Evolutionary conservation across 2,888 invertebrate species (phyloP), one percentile per base, ranked within the genome.

Genomic region (Phania funesta): DNA sequence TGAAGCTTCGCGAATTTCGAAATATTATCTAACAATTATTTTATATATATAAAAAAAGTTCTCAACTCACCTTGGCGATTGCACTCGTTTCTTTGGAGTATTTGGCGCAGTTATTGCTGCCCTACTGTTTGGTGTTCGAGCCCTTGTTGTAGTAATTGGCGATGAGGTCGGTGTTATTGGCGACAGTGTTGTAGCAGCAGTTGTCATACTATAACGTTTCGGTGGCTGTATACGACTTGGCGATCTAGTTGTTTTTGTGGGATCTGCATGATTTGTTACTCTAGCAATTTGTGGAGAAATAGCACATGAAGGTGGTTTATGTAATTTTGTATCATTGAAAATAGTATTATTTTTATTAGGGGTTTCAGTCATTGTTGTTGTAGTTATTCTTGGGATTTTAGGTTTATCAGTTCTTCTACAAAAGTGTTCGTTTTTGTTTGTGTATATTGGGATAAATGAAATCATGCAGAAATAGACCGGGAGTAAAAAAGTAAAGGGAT

Each of bases 141-240:
- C 74, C 46, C 86, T 88, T 54, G 85, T 89, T 46, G 90, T 87
- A 74, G 90, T 87, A 44, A 88, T 86, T 38, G 84, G 85, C 4
- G 86, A 73, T 18, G 86, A 62, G 56, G 86, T 85, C 60, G 88
- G 83, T 35, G 87, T 80, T 32, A 86, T 80, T n/a, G 84, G 67
- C 64, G 86, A 74, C 46, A 85, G 82, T 79, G 84, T 75, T 18
- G 77, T 29, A 8, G 48, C 65, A 18, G 60, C 52, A 41, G 71
- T 60, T 35, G 87, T 87, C 70, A 91, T 84, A 73, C 88, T 89
- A 74, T 91, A 91, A 58, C 90, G 89, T 83, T 91, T 91, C 35
- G 91, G 91, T 78, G 89, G 90, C 83, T 90, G 88, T 79, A 91
- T 88, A 79, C 91, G 90, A 85, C 91, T 91, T 56, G 91, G 91